Conservation (phyloP, 2,797 vertebrate species). For the Enteromius thamalakanensis region DNA sequence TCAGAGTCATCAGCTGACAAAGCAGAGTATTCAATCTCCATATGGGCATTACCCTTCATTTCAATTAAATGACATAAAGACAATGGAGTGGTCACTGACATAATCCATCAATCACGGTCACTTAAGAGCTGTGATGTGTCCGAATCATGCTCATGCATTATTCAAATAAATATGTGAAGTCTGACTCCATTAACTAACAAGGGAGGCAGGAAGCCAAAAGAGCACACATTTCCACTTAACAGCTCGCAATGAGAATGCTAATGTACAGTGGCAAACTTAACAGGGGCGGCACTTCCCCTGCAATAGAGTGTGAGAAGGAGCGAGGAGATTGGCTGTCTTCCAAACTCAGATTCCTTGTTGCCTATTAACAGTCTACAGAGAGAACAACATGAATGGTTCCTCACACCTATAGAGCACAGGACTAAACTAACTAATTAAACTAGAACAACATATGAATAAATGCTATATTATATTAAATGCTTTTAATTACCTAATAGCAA, state of each 20-base stretch:
- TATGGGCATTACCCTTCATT: constrained; percentile 20
- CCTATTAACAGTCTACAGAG: not conserved
- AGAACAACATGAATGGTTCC: not conserved
- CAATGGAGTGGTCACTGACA: not conserved
- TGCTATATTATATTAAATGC: no score
- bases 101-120: constrained; percentile 26
- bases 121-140: constrained; percentile 5
- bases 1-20: constrained; percentile 2
- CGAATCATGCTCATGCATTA: constrained; percentile 44
- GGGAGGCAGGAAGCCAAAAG: constrained; percentile 13
- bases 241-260: constrained; percentile 9
- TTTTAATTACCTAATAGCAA: no score
- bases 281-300: not conserved
- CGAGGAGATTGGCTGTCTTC: not conserved
- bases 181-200: constrained; percentile 28
- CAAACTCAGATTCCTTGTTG: not conserved
- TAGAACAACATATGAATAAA: no score
- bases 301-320: not conserved
- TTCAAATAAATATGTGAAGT: constrained; percentile 3
- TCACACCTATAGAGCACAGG: not conserved
- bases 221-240: constrained; percentile 18
- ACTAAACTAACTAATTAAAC: not conserved
- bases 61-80: constrained; percentile 42
- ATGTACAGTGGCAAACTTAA: constrained; percentile 24
- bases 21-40: constrained; percentile 41